phyloP scores from a whole-genome alignment of 2,797 vertebrate genomes.

The Gallirallus australis region DNA sequence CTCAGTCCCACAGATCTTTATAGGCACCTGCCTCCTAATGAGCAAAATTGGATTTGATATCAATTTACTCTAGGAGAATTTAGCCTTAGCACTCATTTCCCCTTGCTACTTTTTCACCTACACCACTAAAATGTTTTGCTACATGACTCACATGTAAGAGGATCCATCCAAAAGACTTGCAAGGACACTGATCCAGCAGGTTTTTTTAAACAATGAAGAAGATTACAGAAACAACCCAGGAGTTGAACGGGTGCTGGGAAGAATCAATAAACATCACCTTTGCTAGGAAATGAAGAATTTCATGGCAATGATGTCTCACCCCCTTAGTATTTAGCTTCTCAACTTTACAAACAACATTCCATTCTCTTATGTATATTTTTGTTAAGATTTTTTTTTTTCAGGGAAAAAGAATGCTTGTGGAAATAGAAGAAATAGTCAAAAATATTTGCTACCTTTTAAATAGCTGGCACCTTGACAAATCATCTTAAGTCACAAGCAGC shows the following conservation, averaged over 20 bases:
- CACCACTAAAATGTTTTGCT: conserved; percentile 17
- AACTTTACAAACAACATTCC: conserved; percentile 55
- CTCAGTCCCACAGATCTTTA: not conserved
- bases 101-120: not conserved
- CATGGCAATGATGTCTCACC: not conserved
- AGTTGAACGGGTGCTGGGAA: not conserved
- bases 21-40: not conserved
- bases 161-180: not conserved
- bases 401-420: conserved; percentile 2
- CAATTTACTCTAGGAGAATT: not conserved
- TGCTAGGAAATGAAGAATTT: conserved; percentile 22
- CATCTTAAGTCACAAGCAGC: not conserved
- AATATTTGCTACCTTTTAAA: conserved; percentile 57
- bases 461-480: conserved; percentile 41
- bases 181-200: conserved; percentile 21
- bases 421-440: conserved; percentile 30
- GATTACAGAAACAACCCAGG: conserved; percentile 18
- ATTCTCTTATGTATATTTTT: conserved; percentile 55
- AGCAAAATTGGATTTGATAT: not conserved
- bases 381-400: conserved; percentile 8
- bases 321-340: not conserved
- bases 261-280: conserved; percentile 48
- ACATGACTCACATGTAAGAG: conserved; percentile 26
- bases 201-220: conserved; percentile 45
- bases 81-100: not conserved